Evolutionary conservation across 2,113 vertebrate species (phyloP).

Genomic region (Nematolebias whitei): DNA sequence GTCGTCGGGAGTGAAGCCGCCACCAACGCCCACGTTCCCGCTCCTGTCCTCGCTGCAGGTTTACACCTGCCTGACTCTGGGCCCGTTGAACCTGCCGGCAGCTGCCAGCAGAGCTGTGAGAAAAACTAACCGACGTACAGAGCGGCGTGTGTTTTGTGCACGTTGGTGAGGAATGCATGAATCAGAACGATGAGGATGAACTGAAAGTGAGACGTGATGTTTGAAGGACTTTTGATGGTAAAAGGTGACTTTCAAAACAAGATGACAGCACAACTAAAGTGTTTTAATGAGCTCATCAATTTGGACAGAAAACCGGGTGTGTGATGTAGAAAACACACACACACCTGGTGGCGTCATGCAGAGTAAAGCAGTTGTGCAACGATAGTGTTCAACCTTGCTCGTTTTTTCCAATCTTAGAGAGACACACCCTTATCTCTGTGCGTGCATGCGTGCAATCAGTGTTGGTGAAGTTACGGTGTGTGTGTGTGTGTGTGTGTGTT

Average conservation of each 20-base stretch:
- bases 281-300: conserved; percentile 28
- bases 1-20: neutral
- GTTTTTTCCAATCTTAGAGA: conserved; percentile 28
- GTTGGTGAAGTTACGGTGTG: neutral
- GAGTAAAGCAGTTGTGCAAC: conserved; percentile 41
- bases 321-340: conserved; percentile 3
- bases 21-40: neutral
- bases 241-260: neutral
- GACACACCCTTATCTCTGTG: conserved; percentile 42
- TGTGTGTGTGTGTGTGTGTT: too few relatives aligned
- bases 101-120: conserved; percentile 13
- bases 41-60: conserved; percentile 9
- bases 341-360: conserved; percentile 19
- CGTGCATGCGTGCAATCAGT: neutral
- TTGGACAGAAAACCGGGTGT: conserved; percentile 14
- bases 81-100: conserved; percentile 7
- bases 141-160: neutral
- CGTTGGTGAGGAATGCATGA: neutral
- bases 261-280: neutral
- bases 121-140: conserved; percentile 11
- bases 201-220: neutral
- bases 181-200: neutral
- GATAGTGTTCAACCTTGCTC: conserved; percentile 19
- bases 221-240: neutral
- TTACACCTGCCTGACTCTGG: neutral